Evolutionary conservation across 2,888 invertebrate species (phyloP).

Genomic region (Macrophya alboannulata): DNA sequence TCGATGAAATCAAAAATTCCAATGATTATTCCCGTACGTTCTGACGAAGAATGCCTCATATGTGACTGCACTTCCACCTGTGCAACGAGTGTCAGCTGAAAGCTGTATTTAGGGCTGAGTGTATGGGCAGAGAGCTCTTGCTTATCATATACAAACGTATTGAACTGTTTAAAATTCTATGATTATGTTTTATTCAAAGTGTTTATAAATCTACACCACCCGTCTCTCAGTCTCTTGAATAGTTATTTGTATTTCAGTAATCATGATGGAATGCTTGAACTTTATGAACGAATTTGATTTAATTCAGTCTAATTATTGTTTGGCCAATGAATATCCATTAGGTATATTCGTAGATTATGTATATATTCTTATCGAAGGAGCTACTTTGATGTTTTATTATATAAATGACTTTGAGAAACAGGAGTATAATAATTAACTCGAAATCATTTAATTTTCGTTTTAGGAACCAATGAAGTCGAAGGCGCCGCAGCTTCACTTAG

Average conservation of each 20-base stretch:
- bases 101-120: neutral
- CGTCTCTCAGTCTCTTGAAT: conserved; percentile 13
- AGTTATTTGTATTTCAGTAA: neutral
- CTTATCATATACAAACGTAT: neutral
- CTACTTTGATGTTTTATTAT: neutral
- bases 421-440: conserved; percentile 12
- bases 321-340: conserved; percentile 13
- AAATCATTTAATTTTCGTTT: conserved; percentile 65
- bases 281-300: neutral
- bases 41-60: no score
- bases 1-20: no score
- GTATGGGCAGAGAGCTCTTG: neutral
- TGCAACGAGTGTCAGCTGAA: neutral
- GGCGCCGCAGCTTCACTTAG: conserved; percentile 99
- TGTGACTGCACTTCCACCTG: neutral
- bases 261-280: neutral
- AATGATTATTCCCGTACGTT: no score
- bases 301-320: neutral
- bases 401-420: neutral
- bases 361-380: neutral
- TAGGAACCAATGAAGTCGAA: conserved; percentile 99
- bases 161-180: neutral
- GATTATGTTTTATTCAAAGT: conserved; percentile 2
- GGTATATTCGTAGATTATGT: conserved; percentile 1
- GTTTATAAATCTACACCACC: neutral